phyloP scores from a whole-genome alignment of 2,888 invertebrate genomes.

The Eumerus sabulonum region DNA sequence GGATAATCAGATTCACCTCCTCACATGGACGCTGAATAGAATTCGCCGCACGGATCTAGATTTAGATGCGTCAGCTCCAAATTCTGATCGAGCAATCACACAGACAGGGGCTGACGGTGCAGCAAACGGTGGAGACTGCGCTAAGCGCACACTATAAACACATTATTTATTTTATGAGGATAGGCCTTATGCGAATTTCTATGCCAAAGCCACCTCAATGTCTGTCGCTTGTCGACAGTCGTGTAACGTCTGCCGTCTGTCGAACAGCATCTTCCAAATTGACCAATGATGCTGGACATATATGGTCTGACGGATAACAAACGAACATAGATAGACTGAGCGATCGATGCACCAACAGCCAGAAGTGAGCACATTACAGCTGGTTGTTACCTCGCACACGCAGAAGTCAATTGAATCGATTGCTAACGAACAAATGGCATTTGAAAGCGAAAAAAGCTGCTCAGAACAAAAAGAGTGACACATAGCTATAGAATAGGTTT shows the following conservation, averaged over 20 bases:
- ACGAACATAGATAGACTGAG: slow-evolving; percentile 44
- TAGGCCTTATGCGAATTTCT: slow-evolving; percentile 29
- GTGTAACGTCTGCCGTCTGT: slow-evolving; percentile 5
- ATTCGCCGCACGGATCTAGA: slow-evolving; percentile 50
- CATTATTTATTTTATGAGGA: slow-evolving; percentile 60
- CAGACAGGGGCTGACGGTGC: slow-evolving; percentile 12
- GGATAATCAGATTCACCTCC: slow-evolving; percentile 14
- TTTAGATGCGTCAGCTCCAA: slow-evolving; percentile 25
- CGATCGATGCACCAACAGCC: slow-evolving; percentile 32
- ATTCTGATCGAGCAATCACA: slow-evolving; percentile 13
- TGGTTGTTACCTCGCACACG: slow-evolving; percentile 33
- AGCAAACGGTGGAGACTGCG: slow-evolving; percentile 22
- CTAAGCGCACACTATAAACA: slow-evolving; percentile 35
- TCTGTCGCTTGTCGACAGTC: neutral
- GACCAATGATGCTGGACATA: slow-evolving; percentile 53
- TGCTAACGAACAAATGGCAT: slow-evolving; percentile 6
- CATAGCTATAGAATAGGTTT: slow-evolving; percentile 26
- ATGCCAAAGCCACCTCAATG: slow-evolving; percentile 18
- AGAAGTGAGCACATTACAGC: slow-evolving; percentile 35
- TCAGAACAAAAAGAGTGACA: slow-evolving; percentile 4
- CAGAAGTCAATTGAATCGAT: slow-evolving; percentile 8
- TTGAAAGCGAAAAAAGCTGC: neutral
- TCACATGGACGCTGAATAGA: slow-evolving; percentile 49
- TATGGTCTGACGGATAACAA: slow-evolving; percentile 60
- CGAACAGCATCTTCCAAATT: slow-evolving; percentile 40